Base-by-base conservation (phyloP, 2,797 vertebrate genomes). In the Xerus rutilus region DNA sequence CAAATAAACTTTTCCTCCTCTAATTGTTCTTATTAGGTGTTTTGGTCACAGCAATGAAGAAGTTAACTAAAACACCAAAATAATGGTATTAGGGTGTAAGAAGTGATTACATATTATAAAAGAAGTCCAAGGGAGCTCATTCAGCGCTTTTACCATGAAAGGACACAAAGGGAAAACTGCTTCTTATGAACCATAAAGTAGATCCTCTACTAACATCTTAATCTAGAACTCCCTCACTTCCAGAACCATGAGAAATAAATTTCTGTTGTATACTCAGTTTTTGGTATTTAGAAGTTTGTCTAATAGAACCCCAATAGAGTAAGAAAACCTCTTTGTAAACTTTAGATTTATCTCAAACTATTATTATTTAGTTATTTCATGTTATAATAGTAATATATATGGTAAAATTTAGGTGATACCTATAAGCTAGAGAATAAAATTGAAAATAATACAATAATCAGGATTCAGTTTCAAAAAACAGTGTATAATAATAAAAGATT, bases 291-390 rank as follows among this genome's bases (percentile, higher is more conserved):
- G 39, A 39, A 39, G 39, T 39, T 39, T 39, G 39, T 64, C 3
- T 82, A 59, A 64, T 15, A 73, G 30, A 13, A 70, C 2, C 30
- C 49, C 45, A 92, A 77, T 25, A 35, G 17, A 86, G 13, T n/a
- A 43, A 67, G 32, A 67, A 10, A 85, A 32, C 4, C 11, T 59
- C 28, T 57, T 89, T 86, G 5, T 65, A 94, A 94, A 64, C 64
- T 79, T 94, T 25, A 94, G 10, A 65, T 89, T 92, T 65, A 57
- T 82, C 12, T 11, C 18, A 78, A 86, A 86, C 18, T 88, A 86
- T 52, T 59, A 32, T 89, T 67, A 76, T 45, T 28, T 76, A 92
- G 35, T 84, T 72, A 13, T 92, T 78, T 62, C 21, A 65, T 57
- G 57, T 87, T 47, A 88, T 3, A 91, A n/a, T 15, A 57, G 54